These are phyloP conservation scores for Rhea americana DNA, from an alignment of 2,113 vertebrate species.

Conservation along the genomic window DNA sequence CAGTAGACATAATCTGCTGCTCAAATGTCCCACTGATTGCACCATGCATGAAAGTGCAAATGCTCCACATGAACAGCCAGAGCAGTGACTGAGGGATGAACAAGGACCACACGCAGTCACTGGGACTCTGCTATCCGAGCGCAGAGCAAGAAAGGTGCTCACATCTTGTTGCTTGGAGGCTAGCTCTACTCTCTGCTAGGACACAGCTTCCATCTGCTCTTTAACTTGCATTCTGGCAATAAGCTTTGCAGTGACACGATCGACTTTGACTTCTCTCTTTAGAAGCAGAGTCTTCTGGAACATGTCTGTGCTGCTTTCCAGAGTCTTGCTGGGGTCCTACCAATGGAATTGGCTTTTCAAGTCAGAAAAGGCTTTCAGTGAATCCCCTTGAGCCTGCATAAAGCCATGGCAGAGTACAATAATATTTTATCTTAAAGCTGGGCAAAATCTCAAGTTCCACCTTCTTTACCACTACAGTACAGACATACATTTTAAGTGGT, in stretches of 20 bases:
- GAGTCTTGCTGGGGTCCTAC: conserved; percentile 60
- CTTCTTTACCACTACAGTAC: background rate
- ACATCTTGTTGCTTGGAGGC: conserved; percentile 72
- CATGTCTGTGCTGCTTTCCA: conserved; percentile 69
- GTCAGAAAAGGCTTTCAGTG: background rate
- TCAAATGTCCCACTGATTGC: background rate
- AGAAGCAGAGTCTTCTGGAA: conserved; percentile 75
- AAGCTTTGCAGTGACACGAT: conserved; percentile 67
- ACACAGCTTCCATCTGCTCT: conserved; percentile 48
- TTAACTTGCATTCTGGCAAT: conserved; percentile 71
- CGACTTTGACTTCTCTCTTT: conserved; percentile 75
- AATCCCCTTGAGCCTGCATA: background rate
- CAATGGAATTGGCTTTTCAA: background rate
- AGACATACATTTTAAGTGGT: background rate
- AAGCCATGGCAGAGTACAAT: background rate
- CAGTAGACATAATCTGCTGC: background rate
- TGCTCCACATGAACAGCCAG: background rate
- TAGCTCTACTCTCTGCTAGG: conserved; percentile 64
- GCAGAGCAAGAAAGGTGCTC: background rate
- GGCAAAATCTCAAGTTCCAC: background rate
- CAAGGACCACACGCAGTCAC: background rate
- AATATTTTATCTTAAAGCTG: background rate
- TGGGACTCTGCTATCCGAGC: background rate
- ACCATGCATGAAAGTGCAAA: background rate
- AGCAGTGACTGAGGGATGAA: background rate